Conservation (phyloP, 2,113 vertebrate genomes). For the Otis tarda region DNA sequence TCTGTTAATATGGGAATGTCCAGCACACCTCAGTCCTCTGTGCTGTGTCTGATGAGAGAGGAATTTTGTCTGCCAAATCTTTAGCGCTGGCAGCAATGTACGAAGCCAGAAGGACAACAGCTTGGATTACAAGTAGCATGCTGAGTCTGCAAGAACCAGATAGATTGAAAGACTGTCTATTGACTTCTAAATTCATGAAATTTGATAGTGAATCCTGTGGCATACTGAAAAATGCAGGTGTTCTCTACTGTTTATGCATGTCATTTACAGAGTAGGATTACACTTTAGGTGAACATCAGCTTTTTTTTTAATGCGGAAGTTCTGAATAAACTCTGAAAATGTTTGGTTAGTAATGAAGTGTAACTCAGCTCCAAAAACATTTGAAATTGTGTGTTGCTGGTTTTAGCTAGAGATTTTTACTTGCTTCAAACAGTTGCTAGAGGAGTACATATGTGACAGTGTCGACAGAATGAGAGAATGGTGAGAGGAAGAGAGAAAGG, state of each 20-base stretch:
- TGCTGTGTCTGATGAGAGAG: background rate
- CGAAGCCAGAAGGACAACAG: conserved; percentile 45
- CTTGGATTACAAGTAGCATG: conserved; percentile 26
- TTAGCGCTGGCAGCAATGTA: background rate
- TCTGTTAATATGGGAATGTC: background rate
- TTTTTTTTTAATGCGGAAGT: background rate
- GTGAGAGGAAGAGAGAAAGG: background rate
- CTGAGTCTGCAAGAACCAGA: conserved; percentile 36
- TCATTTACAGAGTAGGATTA: background rate
- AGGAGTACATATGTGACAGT: background rate
- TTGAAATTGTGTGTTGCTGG: background rate
- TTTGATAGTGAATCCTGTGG: background rate
- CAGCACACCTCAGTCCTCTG: background rate
- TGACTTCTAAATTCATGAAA: conserved; percentile 41
- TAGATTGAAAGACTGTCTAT: conserved; percentile 22
- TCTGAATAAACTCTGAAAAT: background rate
- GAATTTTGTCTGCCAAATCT: background rate
- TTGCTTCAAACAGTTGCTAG: background rate
- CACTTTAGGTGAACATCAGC: background rate
- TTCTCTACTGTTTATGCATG: background rate
- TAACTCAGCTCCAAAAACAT: background rate
- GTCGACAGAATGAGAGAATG: no score
- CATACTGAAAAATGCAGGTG: background rate
- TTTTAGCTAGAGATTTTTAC: background rate
- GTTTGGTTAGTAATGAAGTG: background rate